These are phyloP conservation scores for Phenacoccus solenopsis DNA, from an alignment of 1,140 invertebrate species.

Conservation along the genomic window DNA sequence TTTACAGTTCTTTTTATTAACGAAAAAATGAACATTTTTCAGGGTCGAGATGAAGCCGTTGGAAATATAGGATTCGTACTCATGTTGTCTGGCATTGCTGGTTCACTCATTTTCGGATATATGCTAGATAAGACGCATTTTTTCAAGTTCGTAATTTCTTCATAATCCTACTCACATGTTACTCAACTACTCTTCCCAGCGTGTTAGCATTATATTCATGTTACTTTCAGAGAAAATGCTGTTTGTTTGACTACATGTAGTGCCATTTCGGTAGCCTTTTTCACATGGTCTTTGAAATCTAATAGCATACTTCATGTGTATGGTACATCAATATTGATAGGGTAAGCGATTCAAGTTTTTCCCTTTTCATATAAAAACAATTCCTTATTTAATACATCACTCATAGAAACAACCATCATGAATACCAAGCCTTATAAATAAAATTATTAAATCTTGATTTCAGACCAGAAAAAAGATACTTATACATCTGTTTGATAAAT, in stretches of 20 bases:
- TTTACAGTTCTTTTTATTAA: background rate
- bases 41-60: conserved; percentile 56
- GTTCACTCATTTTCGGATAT: conserved; percentile 74
- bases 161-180: no score
- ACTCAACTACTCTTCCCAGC: no score
- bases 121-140: conserved; percentile 70
- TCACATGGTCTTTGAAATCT: background rate
- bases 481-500: no score
- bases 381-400: no score
- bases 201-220: no score
- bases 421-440: no score
- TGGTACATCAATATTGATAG: background rate
- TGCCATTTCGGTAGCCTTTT: background rate
- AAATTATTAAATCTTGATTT: no score
- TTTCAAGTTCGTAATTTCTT: conserved; percentile 67
- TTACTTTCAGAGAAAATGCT: background rate
- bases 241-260: background rate
- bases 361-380: no score
- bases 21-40: conserved; percentile 29
- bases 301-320: background rate
- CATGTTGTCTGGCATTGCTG: conserved; percentile 75
- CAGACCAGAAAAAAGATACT: no score
- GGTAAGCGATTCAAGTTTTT: no score
- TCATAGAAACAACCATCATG: no score
- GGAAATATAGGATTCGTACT: conserved; percentile 79